These are phyloP conservation scores for Umimayanthus kanabou DNA, from an alignment of 92 coral and sea anemone species.

Conservation along the genomic window DNA sequence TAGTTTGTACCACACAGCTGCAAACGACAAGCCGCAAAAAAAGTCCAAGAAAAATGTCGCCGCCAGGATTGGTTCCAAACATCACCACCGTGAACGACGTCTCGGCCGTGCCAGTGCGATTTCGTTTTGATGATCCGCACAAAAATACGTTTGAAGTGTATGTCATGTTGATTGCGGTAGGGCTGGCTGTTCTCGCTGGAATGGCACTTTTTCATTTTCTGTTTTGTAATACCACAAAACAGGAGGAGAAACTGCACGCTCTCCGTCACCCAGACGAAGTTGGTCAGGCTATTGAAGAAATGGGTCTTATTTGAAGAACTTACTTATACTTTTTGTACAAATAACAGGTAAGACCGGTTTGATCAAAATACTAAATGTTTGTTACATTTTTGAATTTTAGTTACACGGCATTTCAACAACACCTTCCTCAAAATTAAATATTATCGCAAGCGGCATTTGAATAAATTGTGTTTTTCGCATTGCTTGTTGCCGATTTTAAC, in stretches of 20 bases:
- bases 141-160: neutral
- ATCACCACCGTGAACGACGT: neutral
- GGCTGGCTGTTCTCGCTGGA: neutral
- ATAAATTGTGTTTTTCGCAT: neutral
- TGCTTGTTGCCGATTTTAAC: neutral
- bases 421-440: neutral
- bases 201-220: neutral
- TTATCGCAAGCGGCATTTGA: neutral
- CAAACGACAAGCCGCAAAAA: too few relatives aligned
- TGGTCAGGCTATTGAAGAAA: neutral
- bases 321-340: neutral
- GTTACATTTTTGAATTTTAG: neutral
- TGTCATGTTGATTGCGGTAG: neutral
- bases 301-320: neutral
- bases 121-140: neutral
- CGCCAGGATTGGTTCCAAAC: conserved; percentile 1
- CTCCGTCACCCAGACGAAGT: conserved; percentile 12
- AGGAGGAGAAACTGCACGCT: conserved; percentile 1
- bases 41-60: neutral
- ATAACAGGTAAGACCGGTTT: neutral
- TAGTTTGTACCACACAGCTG: too few relatives aligned
- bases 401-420: neutral
- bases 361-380: neutral
- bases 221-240: conserved; percentile 14
- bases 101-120: neutral